A percentile compares a stretch with the other conserved stretches of the same genome.
phyloP scores from a whole-genome alignment of 2,888 invertebrate genomes.

The Drosophila trichaetosa region DNA sequence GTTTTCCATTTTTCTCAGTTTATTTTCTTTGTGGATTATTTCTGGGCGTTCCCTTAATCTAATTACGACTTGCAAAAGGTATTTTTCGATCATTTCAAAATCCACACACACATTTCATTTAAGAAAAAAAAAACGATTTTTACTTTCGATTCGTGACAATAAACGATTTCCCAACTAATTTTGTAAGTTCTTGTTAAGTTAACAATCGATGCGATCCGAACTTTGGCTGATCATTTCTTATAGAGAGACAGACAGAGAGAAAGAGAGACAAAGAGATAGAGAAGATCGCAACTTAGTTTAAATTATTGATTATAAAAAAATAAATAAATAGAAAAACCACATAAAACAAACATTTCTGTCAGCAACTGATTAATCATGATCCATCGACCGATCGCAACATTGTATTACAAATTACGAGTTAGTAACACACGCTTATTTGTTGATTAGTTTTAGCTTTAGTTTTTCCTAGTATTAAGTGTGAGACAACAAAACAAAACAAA shows the following conservation, averaged over 20 bases:
- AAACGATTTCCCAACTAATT: slow-evolving; percentile 57
- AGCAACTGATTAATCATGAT: slow-evolving; percentile 59
- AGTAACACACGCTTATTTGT: slow-evolving; percentile 83
- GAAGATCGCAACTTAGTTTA: slow-evolving; percentile 46
- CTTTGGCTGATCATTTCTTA: slow-evolving; percentile 41
- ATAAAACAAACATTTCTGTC: slow-evolving; percentile 49
- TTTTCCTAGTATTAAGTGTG: slow-evolving; percentile 68
- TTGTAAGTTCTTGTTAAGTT: slow-evolving; percentile 64
- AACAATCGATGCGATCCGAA: slow-evolving; percentile 36
- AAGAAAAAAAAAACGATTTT: background rate
- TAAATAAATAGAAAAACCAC: slow-evolving; percentile 33
- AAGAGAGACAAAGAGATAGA: background rate
- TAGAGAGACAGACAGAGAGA: background rate
- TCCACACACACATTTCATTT: slow-evolving; percentile 27
- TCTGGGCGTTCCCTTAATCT: background rate
- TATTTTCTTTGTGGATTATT: slow-evolving; percentile 26
- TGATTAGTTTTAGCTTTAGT: slow-evolving; percentile 82
- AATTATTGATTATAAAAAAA: slow-evolving; percentile 41
- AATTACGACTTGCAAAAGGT: slow-evolving; percentile 26
- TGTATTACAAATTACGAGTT: slow-evolving; percentile 81
- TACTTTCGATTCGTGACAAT: slow-evolving; percentile 69
- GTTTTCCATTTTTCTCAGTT: background rate
- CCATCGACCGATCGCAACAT: slow-evolving; percentile 68
- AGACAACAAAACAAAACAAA: slow-evolving; percentile 26
- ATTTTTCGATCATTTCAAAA: slow-evolving; percentile 43